A percentile compares a stretch with the other conserved stretches of the same genome.
These are phyloP conservation scores for Caenorhabditis sp. DNA, from an alignment of 2,888 invertebrate genomes.

Conservation along the genomic window DNA sequence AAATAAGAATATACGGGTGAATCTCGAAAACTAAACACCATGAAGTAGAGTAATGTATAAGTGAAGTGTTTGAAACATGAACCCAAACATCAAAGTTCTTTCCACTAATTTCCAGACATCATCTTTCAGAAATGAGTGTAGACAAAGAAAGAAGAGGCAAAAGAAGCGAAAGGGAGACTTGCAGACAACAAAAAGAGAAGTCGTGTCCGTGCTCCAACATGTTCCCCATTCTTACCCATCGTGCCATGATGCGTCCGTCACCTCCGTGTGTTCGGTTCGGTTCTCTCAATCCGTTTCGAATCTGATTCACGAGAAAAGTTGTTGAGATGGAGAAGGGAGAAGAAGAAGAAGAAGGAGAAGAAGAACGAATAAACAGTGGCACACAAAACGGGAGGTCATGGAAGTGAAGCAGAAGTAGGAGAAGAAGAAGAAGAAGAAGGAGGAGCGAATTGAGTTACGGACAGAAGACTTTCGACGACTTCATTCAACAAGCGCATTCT, in stretches of 20 bases:
- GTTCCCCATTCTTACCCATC: slow-evolving; percentile 42
- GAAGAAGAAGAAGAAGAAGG: neutral
- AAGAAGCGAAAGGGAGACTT: no score
- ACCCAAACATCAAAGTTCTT: no score
- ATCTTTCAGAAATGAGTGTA: no score
- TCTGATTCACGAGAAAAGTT: slow-evolving; percentile 10
- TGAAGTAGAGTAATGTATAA: no score
- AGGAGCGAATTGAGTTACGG: slow-evolving; percentile 36
- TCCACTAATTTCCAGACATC: no score
- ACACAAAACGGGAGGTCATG: slow-evolving; percentile 29
- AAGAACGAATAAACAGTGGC: slow-evolving; percentile 40
- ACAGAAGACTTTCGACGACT: slow-evolving; percentile 25
- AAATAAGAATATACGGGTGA: no score
- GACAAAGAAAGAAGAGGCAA: no score
- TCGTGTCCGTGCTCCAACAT: no score
- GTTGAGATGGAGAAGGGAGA: slow-evolving; percentile 2
- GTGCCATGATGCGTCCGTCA: slow-evolving; percentile 30
- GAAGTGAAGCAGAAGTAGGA: slow-evolving; percentile 18
- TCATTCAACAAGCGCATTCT: slow-evolving; percentile 34
- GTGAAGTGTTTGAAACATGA: no score
- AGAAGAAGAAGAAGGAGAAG: slow-evolving; percentile 21
- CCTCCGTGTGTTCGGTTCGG: neutral
- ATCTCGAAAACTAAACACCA: no score
- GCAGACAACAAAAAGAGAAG: no score
- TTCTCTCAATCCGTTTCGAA: slow-evolving; percentile 5